Base-by-base conservation (phyloP, 2,113 vertebrate genomes). In the Gadus chalcogrammus region DNA sequence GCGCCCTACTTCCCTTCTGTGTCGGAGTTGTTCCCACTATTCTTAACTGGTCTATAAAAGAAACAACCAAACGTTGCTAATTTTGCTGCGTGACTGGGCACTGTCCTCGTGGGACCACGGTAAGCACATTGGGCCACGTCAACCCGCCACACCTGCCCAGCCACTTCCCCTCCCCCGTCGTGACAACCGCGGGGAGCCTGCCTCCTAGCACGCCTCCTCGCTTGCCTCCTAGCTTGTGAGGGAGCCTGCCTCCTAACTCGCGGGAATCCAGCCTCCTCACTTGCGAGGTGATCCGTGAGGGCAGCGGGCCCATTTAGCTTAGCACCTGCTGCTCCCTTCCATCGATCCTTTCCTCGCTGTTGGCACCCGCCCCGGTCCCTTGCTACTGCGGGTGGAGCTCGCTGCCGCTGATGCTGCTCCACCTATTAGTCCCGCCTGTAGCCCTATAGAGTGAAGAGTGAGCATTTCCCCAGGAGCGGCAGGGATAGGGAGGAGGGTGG, bases 321-420 rank as follows among this genome's bases (percentile, higher is more conserved):
- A 24, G 63, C 65, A 82, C 83, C 84, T 84, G 80, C 84, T 84
- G 80, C 15, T 68, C 62, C 28, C 74, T 79, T 80, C 70, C 65
- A 88, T 83, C 77, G 78, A 85, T 83, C 85, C 76, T 72, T 28
- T 67, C 61, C 65, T 83, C 6, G 80, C 77, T 69, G 80, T 71
- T 80, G 70, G 61, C 0, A 35, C 68, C 74, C 74, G 76, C 77
- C 70, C 64, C 81, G 88, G 74, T 82, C 65, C 35, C 77, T 79
- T 48, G 55, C 55, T 64, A 67, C 65, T 66, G 56, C 68, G 2
- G 16, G 28, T 48, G 22, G 22, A 24, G 24, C 24, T 24, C 24
- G 24, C 24, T 35, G 31, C 31, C 31, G 31, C 31, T 35, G 31
- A 5, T 35, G 31, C 65, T 59, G 59, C 15, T 18, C 20, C 38